These are phyloP conservation scores for Cepphus grylle DNA, from an alignment of 2,113 vertebrate species.

Conservation along the genomic window DNA sequence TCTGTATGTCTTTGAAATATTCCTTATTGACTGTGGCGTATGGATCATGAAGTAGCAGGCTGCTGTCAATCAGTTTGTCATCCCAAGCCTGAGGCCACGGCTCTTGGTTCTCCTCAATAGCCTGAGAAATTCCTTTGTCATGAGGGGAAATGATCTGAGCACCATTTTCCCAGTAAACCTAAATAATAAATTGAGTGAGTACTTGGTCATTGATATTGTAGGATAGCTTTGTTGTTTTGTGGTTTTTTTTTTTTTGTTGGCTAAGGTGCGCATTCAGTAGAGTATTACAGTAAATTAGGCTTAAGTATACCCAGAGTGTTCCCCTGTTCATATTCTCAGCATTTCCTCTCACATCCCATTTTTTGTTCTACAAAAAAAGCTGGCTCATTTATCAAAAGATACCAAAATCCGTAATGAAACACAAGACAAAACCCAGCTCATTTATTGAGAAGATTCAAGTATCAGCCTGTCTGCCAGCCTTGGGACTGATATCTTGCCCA, in stretches of 20 bases:
- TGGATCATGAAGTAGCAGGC: constrained; percentile 81
- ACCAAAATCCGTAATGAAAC: background rate
- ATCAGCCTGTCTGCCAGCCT: background rate
- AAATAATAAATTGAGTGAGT: background rate
- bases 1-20: constrained; percentile 89
- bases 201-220: background rate
- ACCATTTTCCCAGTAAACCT: constrained; percentile 98
- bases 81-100: constrained; percentile 93
- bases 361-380: background rate
- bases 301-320: background rate
- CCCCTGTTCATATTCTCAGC: background rate
- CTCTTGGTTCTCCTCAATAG: constrained; percentile 89
- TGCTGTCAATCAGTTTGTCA: constrained; percentile 75
- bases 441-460: background rate
- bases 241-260: background rate
- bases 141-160: constrained; percentile 95
- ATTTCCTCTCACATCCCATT: background rate
- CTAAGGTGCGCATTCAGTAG: background rate
- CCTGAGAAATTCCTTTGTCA: constrained; percentile 86
- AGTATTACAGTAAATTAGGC: background rate
- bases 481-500: background rate
- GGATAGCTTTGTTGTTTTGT: background rate
- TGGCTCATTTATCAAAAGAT: background rate
- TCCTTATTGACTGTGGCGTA: constrained; percentile 76
- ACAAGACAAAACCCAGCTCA: background rate